Evolutionary conservation across 2,888 invertebrate genomes (phyloP), one percentile per base, ranked within the genome.

Genomic region (Carterocephalus palaemon): DNA sequence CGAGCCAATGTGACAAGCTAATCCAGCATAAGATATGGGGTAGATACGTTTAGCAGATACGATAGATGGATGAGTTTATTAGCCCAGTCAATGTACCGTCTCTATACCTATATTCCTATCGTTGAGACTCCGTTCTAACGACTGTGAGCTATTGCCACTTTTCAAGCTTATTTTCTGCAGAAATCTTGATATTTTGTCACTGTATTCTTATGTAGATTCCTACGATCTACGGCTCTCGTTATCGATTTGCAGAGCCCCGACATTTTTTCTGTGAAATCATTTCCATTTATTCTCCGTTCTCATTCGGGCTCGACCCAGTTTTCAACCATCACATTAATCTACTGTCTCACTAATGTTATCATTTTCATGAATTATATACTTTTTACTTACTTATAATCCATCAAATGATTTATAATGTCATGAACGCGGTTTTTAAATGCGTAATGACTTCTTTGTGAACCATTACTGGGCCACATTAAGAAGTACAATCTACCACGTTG

Each of bases 251-350:
- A 31, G 28, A 17, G 46, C 12, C 22, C 33, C 39, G 33, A 29
- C 50, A 38, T 40, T 49, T 40, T 48, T 45, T 24, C 46, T 16
- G 32, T 38, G 33, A 33, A 39, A 33, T 46, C 24, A 39, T 33
- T 29, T 39, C 52, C 67, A 64, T 72, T 71, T 65, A 67, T 70
- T 67, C 62, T 60, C 58, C 57, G 62, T 62, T 64, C 58, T 58
- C 60, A 60, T 64, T 62, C 56, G 59, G 59, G 51, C 59, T 53
- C 61, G 69, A 70, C 71, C 73, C 69, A 70, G 65, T 70, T 75
- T 68, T 60, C 56, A 64, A 54, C 61, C 62, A 62, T 59, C 59
- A 58, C 57, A 61, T 65, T 62, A 64, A 64, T 64, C 56, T 51
- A 36, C 46, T 31, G 39, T 36, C 46, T 53, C 53, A 42, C 28